Percentiles rank a stretch among this genome's conserved stretches.
These are phyloP conservation scores for Mirounga angustirostris DNA, from an alignment of 2,113 vertebrate genomes.

Conservation along the genomic window DNA sequence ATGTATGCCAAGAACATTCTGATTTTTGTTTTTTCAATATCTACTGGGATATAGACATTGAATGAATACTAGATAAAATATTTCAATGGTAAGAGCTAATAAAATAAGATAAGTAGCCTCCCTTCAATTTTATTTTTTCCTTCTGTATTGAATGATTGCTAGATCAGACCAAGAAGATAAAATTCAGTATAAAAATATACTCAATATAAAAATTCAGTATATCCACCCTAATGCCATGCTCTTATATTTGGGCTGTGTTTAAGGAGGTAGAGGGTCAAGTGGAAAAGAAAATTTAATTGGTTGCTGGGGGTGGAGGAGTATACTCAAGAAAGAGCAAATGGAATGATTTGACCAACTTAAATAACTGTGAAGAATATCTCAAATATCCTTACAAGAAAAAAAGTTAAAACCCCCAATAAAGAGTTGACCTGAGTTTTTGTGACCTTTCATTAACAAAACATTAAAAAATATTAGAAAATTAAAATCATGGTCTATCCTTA, in stretches of 20 bases:
- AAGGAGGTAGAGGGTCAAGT: slow-evolving; percentile 5
- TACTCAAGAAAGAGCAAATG: background rate
- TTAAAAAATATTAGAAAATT: slow-evolving; percentile 53
- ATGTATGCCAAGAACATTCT: slow-evolving; percentile 75
- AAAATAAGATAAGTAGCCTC: background rate
- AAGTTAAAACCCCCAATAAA: background rate
- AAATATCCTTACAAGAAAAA: background rate
- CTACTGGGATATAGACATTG: background rate
- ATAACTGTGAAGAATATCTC: background rate
- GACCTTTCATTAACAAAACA: slow-evolving; percentile 13
- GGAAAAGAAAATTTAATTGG: slow-evolving; percentile 1
- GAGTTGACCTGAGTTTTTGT: background rate
- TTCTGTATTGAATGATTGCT: slow-evolving; percentile 7
- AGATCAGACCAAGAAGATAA: slow-evolving; percentile 33
- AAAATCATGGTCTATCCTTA: background rate
- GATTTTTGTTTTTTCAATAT: slow-evolving; percentile 52
- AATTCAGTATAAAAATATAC: slow-evolving; percentile 13
- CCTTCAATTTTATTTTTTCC: background rate
- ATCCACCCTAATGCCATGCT: background rate
- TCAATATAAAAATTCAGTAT: background rate
- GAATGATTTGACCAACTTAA: background rate
- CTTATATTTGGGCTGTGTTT: background rate
- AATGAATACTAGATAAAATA: slow-evolving; percentile 28
- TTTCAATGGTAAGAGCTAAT: background rate
- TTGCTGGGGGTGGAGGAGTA: background rate